phyloP scores from a whole-genome alignment of 53 echinoderm and acorn worm species.

The Crossaster papposus region DNA sequence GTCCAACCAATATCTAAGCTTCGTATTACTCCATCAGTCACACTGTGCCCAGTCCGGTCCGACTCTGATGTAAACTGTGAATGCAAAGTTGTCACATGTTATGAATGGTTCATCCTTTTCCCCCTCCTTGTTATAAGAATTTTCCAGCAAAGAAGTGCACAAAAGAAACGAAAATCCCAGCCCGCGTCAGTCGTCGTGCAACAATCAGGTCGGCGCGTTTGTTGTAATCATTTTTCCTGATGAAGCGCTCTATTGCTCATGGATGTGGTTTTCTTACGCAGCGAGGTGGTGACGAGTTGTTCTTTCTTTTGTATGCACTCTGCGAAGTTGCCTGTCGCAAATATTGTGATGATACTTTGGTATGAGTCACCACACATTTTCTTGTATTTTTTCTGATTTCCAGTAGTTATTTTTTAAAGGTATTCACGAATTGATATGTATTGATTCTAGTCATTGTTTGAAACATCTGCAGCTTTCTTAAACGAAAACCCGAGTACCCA shows the following conservation, averaged over 20 bases:
- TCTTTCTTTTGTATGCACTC: slow-evolving; percentile 3
- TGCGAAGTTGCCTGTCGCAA: neutral
- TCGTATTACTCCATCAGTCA: slow-evolving; percentile 26
- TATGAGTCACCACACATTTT: neutral
- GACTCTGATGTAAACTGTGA: slow-evolving; percentile 15
- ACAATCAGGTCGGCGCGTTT: slow-evolving; percentile 26
- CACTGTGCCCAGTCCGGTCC: neutral
- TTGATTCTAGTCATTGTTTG: too few species aligned
- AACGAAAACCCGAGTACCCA: too few species aligned
- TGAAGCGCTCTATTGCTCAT: neutral
- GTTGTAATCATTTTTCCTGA: slow-evolving; percentile 8
- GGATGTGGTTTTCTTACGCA: slow-evolving; percentile 11
- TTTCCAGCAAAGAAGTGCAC: neutral
- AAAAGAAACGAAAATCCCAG: neutral
- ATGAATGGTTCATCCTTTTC: neutral
- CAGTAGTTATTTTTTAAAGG: neutral
- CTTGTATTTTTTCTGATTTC: too few species aligned
- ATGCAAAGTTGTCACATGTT: slow-evolving; percentile 10
- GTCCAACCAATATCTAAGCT: neutral
- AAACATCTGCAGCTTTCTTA: too few species aligned
- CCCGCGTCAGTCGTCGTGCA: slow-evolving; percentile 31
- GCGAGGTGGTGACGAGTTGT: slow-evolving; percentile 27
- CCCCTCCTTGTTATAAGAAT: neutral
- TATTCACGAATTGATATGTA: too few species aligned
- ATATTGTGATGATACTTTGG: neutral